A percentile compares a stretch with the other conserved stretches of the same genome.
These are phyloP conservation scores for Cremastobaeus sp. DNA, from an alignment of 2,888 invertebrate species.

Conservation along the genomic window DNA sequence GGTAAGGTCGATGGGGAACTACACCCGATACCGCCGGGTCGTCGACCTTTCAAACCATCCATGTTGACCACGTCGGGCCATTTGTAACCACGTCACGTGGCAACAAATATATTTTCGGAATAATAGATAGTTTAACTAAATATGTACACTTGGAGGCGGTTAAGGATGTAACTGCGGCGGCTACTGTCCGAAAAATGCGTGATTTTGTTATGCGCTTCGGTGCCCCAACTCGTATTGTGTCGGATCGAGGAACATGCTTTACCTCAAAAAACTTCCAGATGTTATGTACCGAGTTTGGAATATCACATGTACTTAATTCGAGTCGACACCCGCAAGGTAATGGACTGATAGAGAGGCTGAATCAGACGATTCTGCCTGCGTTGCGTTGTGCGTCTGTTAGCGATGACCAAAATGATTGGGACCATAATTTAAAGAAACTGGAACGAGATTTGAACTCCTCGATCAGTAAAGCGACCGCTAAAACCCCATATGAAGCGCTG, in stretches of 20 bases:
- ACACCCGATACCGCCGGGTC: slow-evolving; percentile 54
- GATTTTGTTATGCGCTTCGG: slow-evolving; percentile 8
- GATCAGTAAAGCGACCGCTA: slow-evolving; percentile 46
- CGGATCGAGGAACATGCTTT: slow-evolving; percentile 1
- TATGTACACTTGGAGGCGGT: slow-evolving; percentile 40
- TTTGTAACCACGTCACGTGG: slow-evolving; percentile 6
- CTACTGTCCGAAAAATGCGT: neutral
- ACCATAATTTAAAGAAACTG: neutral
- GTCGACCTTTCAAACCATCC: slow-evolving; percentile 7
- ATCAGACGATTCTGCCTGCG: neutral
- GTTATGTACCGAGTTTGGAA: neutral
- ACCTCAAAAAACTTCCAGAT: neutral
- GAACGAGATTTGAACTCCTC: slow-evolving; percentile 40
- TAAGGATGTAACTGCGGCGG: neutral
- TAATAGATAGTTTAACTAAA: slow-evolving; percentile 23
- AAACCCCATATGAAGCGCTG: slow-evolving; percentile 49
- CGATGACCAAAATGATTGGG: neutral
- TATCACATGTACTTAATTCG: slow-evolving; percentile 13
- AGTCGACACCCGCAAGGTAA: slow-evolving; percentile 30
- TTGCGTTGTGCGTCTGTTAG: neutral
- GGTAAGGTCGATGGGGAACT: slow-evolving; percentile 50
- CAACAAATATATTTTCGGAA: slow-evolving; percentile 8
- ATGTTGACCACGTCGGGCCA: slow-evolving; percentile 50
- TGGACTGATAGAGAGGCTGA: slow-evolving; percentile 8
- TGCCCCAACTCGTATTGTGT: neutral